Conservation (phyloP, 2,797 vertebrate species). For the Apodemus agrarius region DNA sequence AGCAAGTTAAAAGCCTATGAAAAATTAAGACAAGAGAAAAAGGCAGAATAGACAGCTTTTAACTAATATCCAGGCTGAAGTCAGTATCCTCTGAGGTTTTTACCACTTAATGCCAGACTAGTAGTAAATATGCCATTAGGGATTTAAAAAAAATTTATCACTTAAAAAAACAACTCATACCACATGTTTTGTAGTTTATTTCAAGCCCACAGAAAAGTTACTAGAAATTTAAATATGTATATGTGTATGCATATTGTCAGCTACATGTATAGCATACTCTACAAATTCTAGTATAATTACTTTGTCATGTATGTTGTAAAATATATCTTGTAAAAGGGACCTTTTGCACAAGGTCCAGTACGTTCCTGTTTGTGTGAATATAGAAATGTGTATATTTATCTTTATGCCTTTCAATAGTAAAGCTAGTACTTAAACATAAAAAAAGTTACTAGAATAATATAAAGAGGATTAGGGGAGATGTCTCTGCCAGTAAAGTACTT, state of each 20-base stretch:
- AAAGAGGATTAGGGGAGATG: neutral
- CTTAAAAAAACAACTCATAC: neutral
- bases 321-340: neutral
- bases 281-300: neutral
- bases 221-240: neutral
- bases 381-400: neutral
- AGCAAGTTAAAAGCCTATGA: neutral
- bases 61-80: neutral
- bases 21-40: neutral
- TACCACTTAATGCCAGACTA: constrained; percentile 5
- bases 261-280: neutral
- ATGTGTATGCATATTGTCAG: neutral
- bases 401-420: constrained; percentile 18
- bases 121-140: neutral
- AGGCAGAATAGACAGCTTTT: neutral
- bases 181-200: constrained; percentile 46
- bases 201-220: constrained; percentile 42
- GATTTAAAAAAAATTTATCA: neutral
- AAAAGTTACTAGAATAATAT: constrained; percentile 44
- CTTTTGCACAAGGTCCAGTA: neutral
- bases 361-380: neutral
- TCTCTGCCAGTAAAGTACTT: neutral
- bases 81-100: constrained; percentile 26
- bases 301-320: neutral
- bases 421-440: neutral